Evolutionary conservation across 2,888 invertebrate species (phyloP).

Genomic region (Byasa hedistus): DNA sequence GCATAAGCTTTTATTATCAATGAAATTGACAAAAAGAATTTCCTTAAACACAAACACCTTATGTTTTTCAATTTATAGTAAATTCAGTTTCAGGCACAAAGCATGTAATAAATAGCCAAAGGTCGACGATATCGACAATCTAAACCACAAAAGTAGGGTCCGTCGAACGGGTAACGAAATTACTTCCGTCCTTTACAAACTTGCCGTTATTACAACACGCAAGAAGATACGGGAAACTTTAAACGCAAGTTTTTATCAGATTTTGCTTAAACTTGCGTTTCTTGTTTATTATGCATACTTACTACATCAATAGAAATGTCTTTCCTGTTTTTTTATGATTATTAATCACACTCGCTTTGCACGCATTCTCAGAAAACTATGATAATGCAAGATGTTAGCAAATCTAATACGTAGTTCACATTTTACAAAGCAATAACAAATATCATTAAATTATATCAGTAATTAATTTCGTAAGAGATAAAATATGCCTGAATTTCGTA

Average conservation of each 20-base stretch:
- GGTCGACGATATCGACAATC: slow-evolving; percentile 24
- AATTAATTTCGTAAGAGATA: no score
- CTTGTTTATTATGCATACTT: slow-evolving; percentile 6
- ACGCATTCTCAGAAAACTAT: no score
- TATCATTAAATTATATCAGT: no score
- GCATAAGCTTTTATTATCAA: background rate
- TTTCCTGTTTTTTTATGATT: background rate
- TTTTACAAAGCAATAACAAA: no score
- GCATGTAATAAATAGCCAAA: slow-evolving; percentile 18
- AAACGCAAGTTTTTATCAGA: slow-evolving; percentile 23
- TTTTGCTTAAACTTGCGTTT: slow-evolving; percentile 12
- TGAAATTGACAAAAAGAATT: background rate
- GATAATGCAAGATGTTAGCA: no score
- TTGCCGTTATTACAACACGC: slow-evolving; percentile 8
- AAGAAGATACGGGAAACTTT: slow-evolving; percentile 16
- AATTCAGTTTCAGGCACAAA: slow-evolving; percentile 9
- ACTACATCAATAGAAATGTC: no score
- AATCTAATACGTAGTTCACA: no score
- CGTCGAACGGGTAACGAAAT: slow-evolving; percentile 20
- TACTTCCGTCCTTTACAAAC: slow-evolving; percentile 28
- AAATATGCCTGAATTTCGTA: no score
- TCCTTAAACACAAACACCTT: slow-evolving; percentile 3
- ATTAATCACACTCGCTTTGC: no score
- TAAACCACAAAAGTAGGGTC: slow-evolving; percentile 23
- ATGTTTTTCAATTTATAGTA: slow-evolving; percentile 9